phyloP scores from a whole-genome alignment of 1,140 invertebrate genomes.

The Drosophila setifemur region DNA sequence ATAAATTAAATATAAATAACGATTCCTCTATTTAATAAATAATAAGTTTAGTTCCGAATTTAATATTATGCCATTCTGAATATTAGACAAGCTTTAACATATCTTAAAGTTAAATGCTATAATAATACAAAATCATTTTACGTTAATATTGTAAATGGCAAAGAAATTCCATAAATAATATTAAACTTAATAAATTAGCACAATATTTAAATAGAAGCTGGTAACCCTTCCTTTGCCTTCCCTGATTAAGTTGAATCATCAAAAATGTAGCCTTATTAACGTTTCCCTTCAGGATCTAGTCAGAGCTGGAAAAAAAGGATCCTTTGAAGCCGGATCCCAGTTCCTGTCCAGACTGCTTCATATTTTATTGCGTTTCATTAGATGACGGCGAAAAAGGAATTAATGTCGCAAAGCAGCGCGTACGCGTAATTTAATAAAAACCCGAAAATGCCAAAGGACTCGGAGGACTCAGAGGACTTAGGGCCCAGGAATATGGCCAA shows the following conservation, averaged over 20 bases:
- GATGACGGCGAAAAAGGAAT: slow-evolving; percentile 35
- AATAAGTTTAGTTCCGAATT: too few species aligned
- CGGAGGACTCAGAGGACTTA: too few species aligned
- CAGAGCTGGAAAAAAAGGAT: background rate
- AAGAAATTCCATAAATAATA: too few species aligned
- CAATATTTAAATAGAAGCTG: background rate
- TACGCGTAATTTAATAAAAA: slow-evolving; percentile 70
- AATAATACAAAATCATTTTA: too few species aligned
- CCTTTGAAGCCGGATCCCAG: slow-evolving; percentile 12
- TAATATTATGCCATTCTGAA: too few species aligned
- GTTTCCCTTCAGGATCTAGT: background rate
- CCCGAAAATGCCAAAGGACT: slow-evolving; percentile 9
- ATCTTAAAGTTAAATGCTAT: too few species aligned
- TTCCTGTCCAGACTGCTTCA: slow-evolving; percentile 39
- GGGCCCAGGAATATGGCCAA: slow-evolving; percentile 31
- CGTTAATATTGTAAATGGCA: too few species aligned
- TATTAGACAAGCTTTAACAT: too few species aligned
- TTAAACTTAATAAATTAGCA: slow-evolving; percentile 6
- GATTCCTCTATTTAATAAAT: too few species aligned
- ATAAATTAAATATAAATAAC: too few species aligned
- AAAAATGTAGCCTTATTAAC: slow-evolving; percentile 1
- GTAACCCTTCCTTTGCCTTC: background rate
- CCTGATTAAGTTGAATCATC: background rate
- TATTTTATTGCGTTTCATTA: slow-evolving; percentile 61
- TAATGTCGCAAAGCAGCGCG: slow-evolving; percentile 41